A percentile compares a stretch with the other conserved stretches of the same genome.
phyloP scores from a whole-genome alignment of 2,113 vertebrate species.

The Callocephalon fimbriatum region DNA sequence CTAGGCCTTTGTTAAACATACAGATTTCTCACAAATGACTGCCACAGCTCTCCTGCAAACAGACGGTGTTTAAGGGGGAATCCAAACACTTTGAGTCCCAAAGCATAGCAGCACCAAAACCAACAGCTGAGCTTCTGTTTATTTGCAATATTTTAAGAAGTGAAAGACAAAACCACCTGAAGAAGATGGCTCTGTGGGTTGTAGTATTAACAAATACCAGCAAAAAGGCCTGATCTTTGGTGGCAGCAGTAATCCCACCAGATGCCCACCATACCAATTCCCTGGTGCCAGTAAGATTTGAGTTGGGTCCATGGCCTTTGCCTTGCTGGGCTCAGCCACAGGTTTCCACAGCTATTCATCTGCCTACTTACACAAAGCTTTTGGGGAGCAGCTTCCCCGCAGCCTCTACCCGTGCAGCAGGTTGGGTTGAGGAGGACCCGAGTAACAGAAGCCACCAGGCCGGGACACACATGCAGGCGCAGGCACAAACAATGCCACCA shows the following conservation, averaged over 20 bases:
- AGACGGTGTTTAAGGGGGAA: neutral
- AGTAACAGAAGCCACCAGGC: neutral
- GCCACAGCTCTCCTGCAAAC: neutral
- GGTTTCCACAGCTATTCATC: neutral
- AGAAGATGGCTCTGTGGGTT: neutral
- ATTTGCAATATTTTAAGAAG: neutral
- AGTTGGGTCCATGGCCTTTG: neutral
- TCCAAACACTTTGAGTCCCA: fast-evolving
- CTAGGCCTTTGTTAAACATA: neutral
- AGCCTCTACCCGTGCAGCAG: neutral
- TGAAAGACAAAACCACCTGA: neutral
- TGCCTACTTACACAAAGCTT: neutral
- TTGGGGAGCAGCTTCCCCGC: neutral
- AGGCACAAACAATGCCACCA: neutral
- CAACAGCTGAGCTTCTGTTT: neutral
- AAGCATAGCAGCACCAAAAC: neutral
- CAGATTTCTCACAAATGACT: neutral
- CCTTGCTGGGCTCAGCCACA: neutral
- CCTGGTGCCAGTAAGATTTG: neutral
- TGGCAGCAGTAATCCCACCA: neutral
- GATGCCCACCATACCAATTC: fast-evolving
- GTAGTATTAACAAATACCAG: neutral
- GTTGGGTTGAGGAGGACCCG: fast-evolving
- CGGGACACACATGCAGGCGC: fast-evolving
- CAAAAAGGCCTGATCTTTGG: neutral